Conservation (phyloP, 2,113 vertebrate genomes). For the Hydrochoerus hydrochaeris region DNA sequence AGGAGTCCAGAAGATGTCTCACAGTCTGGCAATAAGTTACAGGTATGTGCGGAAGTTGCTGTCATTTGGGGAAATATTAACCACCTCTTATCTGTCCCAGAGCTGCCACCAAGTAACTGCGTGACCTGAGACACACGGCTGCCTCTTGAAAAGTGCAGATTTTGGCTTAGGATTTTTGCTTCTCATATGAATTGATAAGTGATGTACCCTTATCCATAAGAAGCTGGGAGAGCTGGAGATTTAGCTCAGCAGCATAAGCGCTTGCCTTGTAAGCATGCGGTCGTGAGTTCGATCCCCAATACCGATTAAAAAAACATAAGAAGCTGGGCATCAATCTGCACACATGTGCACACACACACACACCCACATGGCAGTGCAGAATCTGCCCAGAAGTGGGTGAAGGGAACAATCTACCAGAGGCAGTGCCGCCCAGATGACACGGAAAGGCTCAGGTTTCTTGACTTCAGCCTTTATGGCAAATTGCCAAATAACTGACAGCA, state of each 20-base stretch:
- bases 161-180: neutral
- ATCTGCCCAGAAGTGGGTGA: too few species aligned
- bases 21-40: neutral
- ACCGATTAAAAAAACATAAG: too few species aligned
- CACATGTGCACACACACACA: neutral
- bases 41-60: neutral
- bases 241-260: too few species aligned
- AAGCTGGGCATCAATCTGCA: neutral
- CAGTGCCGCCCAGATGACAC: neutral
- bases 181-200: neutral
- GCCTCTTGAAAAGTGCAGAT: neutral
- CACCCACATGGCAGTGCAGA: neutral
- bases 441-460: neutral
- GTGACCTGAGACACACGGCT: neutral
- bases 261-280: too few species aligned
- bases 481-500: neutral
- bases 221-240: too few species aligned
- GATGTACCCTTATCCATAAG: neutral
- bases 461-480: neutral
- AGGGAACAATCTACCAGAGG: rapidly evolving
- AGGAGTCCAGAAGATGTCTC: neutral
- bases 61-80: neutral
- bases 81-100: neutral
- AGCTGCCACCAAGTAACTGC: neutral
- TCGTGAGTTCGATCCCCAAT: too few species aligned